Conservation (phyloP, 2,888 invertebrate genomes). For the Drymonia ruficornis region DNA sequence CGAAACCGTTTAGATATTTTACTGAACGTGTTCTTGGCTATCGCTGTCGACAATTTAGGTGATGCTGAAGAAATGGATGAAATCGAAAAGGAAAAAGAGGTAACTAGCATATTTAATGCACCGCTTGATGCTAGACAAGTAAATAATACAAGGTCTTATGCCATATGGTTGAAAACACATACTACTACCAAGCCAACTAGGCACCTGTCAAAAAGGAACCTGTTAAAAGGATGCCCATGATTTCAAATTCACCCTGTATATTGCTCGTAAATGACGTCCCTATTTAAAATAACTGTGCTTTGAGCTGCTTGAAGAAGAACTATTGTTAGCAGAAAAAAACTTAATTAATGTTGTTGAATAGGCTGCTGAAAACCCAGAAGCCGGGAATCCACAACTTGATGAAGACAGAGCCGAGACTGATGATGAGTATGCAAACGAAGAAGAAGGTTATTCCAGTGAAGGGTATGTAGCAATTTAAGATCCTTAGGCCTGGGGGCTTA, state of each 20-base stretch:
- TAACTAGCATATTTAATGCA: constrained; percentile 38
- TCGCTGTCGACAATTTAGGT: constrained; percentile 99
- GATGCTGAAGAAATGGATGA: constrained; percentile 99
- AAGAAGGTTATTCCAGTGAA: constrained; percentile 87
- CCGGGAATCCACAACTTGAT: constrained; percentile 73
- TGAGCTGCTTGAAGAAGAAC: no score
- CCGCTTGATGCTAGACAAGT: no score
- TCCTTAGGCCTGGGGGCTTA: no score
- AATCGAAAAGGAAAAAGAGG: constrained; percentile 95
- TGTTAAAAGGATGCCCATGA: no score
- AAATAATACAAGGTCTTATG: no score
- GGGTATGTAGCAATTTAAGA: constrained; percentile 65
- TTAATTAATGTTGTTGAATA: background rate
- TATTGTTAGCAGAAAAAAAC: no score
- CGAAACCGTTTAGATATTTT: constrained; percentile 91
- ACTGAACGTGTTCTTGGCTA: constrained; percentile 99
- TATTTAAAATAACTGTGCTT: no score
- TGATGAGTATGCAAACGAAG: constrained; percentile 87
- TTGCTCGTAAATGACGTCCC: no score
- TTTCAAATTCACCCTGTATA: no score
- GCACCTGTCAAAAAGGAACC: no score
- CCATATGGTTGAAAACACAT: no score
- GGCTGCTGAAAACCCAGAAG: constrained; percentile 72
- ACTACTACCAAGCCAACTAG: no score
- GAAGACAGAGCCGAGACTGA: constrained; percentile 86